Evolutionary conservation across 2,797 vertebrate genomes (phyloP).

Genomic region (Urocyon cinereoargenteus): DNA sequence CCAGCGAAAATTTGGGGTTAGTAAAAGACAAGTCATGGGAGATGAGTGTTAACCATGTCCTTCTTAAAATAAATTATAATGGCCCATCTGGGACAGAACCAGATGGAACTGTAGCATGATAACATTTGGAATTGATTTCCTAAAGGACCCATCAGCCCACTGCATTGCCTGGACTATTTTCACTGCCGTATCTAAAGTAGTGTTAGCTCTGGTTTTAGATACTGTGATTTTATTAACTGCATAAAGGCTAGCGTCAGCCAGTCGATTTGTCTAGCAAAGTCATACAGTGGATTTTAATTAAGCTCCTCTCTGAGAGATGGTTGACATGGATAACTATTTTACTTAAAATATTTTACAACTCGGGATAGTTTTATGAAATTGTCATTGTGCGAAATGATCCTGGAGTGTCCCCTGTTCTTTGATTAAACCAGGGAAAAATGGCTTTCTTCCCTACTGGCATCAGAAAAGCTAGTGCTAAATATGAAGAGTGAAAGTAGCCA

Average conservation of each 20-base stretch:
- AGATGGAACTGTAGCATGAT: neutral
- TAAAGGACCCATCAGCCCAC: neutral
- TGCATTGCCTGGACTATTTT: neutral
- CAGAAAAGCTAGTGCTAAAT: neutral
- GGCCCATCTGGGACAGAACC: neutral
- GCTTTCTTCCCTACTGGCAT: neutral
- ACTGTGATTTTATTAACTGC: neutral
- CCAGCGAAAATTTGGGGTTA: neutral
- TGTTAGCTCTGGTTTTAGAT: neutral
- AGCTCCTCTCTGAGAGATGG: neutral
- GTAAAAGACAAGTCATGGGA: neutral
- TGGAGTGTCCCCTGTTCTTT: neutral
- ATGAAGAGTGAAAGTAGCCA: neutral
- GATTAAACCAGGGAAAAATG: neutral
- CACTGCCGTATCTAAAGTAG: neutral
- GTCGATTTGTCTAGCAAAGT: neutral
- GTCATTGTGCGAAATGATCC: neutral
- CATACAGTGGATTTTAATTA: neutral
- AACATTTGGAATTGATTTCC: neutral
- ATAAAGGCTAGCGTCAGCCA: neutral
- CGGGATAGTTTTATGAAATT: neutral
- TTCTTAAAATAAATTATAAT: conserved; percentile 38
- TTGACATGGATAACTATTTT: neutral
- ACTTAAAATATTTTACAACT: conserved; percentile 9
- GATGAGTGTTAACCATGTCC: neutral